Conservation (phyloP, 1,140 invertebrate species). For the Euura saliciscinereae region DNA sequence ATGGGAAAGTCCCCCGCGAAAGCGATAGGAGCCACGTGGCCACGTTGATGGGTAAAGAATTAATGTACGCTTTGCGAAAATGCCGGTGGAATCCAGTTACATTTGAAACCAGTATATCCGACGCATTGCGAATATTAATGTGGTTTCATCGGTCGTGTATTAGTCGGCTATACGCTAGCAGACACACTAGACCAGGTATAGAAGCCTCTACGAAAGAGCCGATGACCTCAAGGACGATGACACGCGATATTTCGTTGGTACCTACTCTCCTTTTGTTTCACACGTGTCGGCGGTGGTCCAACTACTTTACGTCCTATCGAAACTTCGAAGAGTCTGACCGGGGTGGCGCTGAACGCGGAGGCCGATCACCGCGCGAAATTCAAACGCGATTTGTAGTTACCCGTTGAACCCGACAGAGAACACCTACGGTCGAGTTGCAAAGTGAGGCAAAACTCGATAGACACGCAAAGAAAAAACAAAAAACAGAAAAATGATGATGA, state of each 20-base stretch:
- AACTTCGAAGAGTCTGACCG: not conserved
- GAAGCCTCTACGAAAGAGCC: not conserved
- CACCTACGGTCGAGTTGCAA: not conserved
- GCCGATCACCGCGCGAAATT: not conserved
- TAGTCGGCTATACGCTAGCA: no score
- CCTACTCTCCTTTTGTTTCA: not conserved
- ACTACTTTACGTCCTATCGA: no score
- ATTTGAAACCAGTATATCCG: not conserved
- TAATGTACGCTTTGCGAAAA: no score
- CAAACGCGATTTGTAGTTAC: not conserved
- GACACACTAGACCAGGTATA: not conserved
- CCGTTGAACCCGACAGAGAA: not conserved
- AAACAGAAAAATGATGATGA: not conserved
- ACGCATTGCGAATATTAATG: constrained; percentile 5
- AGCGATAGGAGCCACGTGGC: no score
- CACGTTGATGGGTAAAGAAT: no score
- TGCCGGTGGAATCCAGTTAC: not conserved
- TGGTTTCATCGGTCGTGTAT: not conserved
- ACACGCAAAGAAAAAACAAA: not conserved
- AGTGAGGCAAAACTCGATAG: not conserved
- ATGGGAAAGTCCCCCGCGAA: no score
- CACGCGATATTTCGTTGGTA: not conserved
- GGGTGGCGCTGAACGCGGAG: not conserved
- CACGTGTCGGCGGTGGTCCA: not conserved
- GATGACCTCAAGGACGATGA: not conserved